Percentiles rank a stretch among this genome's conserved stretches.
Evolutionary conservation across 1,140 invertebrate species (phyloP).

Genomic region (Neotoxoptera formosana): DNA sequence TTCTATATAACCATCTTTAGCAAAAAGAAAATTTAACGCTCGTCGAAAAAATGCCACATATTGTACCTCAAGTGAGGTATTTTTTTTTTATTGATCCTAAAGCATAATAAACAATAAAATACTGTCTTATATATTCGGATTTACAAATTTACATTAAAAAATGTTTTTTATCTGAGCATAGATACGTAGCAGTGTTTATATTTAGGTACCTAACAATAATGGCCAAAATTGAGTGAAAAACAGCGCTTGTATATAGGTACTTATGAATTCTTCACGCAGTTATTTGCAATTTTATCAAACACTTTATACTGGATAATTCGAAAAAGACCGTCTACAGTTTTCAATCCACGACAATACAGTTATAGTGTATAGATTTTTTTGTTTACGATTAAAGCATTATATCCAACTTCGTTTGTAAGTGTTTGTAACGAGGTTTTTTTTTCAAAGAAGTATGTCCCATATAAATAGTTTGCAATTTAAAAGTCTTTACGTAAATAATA

Average conservation of each 20-base stretch:
- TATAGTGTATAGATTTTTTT: background rate
- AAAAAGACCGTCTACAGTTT: background rate
- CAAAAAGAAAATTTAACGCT: background rate
- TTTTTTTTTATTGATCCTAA: too few species aligned
- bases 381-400: background rate
- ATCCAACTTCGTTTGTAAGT: background rate
- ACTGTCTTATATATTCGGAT: background rate
- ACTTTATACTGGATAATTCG: background rate
- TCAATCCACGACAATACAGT: background rate
- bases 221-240: background rate
- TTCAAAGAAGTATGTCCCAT: background rate
- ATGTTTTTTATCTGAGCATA: background rate
- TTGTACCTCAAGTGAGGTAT: background rate
- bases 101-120: background rate
- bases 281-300: background rate
- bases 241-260: background rate
- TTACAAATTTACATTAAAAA: background rate
- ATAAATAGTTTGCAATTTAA: background rate
- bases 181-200: background rate
- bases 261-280: background rate
- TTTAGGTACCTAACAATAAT: background rate
- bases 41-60: background rate
- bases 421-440: background rate
- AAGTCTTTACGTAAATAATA: background rate
- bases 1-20: too few species aligned